A percentile compares a stretch with the other conserved stretches of the same genome.
phyloP scores from a whole-genome alignment of 2,888 invertebrate species.

The Aelia acuminata region DNA sequence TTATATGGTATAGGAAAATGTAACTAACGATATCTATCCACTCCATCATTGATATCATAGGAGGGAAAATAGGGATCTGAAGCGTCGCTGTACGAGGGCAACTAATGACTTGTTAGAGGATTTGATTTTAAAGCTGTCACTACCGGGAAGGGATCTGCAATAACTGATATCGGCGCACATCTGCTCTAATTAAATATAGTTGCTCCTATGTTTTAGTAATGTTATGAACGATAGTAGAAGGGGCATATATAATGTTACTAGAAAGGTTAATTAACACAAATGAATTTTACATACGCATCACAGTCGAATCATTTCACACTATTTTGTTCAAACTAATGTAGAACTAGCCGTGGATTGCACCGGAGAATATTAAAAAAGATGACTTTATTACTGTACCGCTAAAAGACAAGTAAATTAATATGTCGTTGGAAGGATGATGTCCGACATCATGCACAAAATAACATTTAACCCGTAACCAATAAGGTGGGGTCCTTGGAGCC shows the following conservation, averaged over 20 bases:
- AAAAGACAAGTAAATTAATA: too few species aligned
- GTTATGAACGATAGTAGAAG: background rate
- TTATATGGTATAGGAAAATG: constrained; percentile 14
- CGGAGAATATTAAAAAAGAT: background rate
- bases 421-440: too few species aligned
- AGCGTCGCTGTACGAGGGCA: background rate
- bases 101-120: background rate
- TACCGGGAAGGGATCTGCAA: background rate
- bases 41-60: constrained; percentile 37
- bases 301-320: background rate
- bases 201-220: constrained; percentile 25
- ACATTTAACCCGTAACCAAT: too few species aligned
- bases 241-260: background rate
- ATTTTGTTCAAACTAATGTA: background rate
- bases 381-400: too few species aligned
- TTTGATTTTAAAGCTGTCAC: background rate
- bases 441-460: too few species aligned
- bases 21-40: background rate
- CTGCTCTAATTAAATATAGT: constrained; percentile 21
- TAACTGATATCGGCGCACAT: background rate
- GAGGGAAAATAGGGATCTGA: background rate
- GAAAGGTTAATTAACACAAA: background rate
- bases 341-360: background rate
- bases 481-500: too few species aligned
- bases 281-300: background rate